A percentile compares a stretch with the other conserved stretches of the same genome.
These are phyloP conservation scores for Ligdia adustata DNA, from an alignment of 2,888 invertebrate species.

Conservation along the genomic window DNA sequence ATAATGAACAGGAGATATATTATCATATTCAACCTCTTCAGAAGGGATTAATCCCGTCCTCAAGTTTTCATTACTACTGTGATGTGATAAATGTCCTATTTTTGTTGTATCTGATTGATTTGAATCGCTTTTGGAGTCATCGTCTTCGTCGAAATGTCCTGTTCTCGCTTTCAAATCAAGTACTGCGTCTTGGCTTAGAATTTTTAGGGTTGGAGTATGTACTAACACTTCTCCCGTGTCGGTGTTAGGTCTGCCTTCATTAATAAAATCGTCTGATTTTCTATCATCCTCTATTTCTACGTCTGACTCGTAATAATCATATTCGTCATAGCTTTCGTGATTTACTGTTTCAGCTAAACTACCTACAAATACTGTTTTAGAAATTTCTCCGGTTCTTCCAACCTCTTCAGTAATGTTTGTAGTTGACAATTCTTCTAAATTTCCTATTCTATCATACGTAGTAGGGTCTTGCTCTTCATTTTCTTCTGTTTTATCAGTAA, in stretches of 20 bases:
- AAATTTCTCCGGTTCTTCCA: too few species aligned
- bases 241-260: neutral
- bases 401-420: too few species aligned
- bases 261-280: neutral
- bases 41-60: slow-evolving; percentile 3
- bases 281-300: neutral
- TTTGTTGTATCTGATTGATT: neutral
- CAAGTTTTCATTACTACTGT: neutral
- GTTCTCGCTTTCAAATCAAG: slow-evolving; percentile 19
- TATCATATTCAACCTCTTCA: neutral
- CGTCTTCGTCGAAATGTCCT: neutral
- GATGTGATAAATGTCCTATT: neutral
- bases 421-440: too few species aligned
- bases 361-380: neutral
- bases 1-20: neutral
- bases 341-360: neutral
- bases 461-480: too few species aligned
- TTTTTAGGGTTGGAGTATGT: slow-evolving; percentile 1
- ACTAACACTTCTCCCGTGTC: neutral
- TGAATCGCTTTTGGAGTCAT: neutral
- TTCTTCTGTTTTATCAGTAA: too few species aligned
- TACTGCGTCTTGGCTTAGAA: slow-evolving; percentile 4
- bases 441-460: too few species aligned
- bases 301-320: neutral
- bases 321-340: neutral